These are phyloP conservation scores for Athrips mouffetella DNA, from an alignment of 2,888 invertebrate species.

Conservation along the genomic window DNA sequence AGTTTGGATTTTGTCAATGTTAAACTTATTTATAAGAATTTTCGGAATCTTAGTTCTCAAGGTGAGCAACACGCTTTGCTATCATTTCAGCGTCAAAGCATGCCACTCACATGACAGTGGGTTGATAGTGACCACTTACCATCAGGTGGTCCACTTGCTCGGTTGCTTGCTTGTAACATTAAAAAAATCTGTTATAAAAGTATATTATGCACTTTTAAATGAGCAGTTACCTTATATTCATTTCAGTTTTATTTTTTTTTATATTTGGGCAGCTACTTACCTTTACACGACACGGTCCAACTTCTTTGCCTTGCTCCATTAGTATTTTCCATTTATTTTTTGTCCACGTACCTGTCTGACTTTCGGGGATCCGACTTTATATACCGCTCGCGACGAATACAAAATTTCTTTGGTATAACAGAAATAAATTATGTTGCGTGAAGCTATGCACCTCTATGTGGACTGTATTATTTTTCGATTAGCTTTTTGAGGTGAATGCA, in stretches of 20 bases:
- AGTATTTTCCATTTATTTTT: conserved; percentile 79
- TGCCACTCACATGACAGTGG: too few relatives aligned
- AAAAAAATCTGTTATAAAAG: too few relatives aligned
- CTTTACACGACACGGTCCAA: conserved; percentile 48
- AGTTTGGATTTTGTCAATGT: too few relatives aligned
- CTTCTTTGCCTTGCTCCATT: conserved; percentile 72
- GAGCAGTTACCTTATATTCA: too few relatives aligned
- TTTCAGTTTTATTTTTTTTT: neutral
- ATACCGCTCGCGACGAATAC: conserved; percentile 72
- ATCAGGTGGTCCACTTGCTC: too few relatives aligned
- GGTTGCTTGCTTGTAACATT: too few relatives aligned
- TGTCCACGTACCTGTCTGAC: conserved; percentile 76
- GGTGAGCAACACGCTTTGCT: too few relatives aligned
- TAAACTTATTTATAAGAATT: too few relatives aligned
- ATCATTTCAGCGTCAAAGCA: too few relatives aligned
- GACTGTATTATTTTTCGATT: conserved; percentile 62
- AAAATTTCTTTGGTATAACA: conserved; percentile 67
- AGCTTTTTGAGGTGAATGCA: conserved; percentile 41
- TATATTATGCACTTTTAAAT: too few relatives aligned
- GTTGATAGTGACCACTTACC: too few relatives aligned
- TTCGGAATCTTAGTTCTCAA: too few relatives aligned
- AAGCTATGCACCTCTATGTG: conserved; percentile 47
- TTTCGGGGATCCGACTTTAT: conserved; percentile 74
- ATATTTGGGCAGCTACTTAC: conserved; percentile 40
- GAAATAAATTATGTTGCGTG: conserved; percentile 71